Evolutionary conservation across 2,113 vertebrate species (phyloP), one percentile per base, ranked within the genome.

Genomic region (Triplophysa tibetana): DNA sequence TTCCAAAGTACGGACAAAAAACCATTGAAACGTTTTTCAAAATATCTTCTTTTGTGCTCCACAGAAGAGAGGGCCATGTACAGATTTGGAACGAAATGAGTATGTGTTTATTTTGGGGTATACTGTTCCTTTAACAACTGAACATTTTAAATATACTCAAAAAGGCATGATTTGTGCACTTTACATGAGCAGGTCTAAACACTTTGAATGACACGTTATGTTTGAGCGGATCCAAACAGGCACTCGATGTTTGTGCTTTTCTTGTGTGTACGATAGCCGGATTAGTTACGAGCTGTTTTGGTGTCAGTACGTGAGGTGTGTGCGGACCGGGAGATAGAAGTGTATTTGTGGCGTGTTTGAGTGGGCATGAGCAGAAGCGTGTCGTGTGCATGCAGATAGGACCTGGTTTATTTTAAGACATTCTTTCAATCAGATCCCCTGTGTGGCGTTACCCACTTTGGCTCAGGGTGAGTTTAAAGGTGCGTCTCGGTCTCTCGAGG

Each of bases 241-340:
- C 50, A n/a, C 8, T 6, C 17, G 77, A 16, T 75, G 70, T 80
- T 54, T 74, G 62, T 75, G 70, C 60, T 54, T 81, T 61, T n/a
- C 24, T 58, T 61, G 50, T 73, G 66, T 68, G 33, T 80, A 83
- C 21, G 86, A 85, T 63, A 88, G 85, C 88, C 89, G 87, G 81
- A 86, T 88, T 86, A 85, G 90, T 89, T 88, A 84, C 3, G 19
- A 74, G 23, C 21, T 63, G 73, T 26, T 61, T 80, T 17, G 72
- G 67, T 70, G 48, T 80, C 61, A 66, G 67, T 77, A 68, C 33
- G 38, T 74, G 48, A 67, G 63, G 52, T 45, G 66, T 70, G 69
- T 56, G 56, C 9, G n/a, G 56, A 41, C 56, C 12, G 60, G 29
- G 54, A 70, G 83, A 82, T 82, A 82, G 75, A 72, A 70, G 80